Conservation (phyloP, 2,888 invertebrate genomes). For the Aporophyla lueneburgensis region DNA sequence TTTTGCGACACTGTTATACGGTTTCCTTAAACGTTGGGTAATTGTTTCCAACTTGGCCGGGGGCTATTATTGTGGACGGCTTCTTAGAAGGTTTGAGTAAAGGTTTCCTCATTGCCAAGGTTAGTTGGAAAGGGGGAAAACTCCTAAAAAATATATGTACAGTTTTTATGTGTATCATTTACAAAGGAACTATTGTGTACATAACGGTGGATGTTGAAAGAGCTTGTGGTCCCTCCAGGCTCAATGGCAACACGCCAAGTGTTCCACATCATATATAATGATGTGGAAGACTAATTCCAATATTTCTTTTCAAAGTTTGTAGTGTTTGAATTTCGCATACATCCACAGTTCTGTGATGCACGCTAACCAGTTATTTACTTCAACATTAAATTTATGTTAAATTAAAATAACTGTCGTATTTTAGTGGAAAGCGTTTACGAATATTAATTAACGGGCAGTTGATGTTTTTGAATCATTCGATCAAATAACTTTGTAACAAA, state of each 20-base stretch:
- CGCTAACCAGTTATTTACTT: background rate
- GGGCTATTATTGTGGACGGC: conserved; percentile 12
- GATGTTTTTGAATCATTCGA: background rate
- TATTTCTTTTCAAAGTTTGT: conserved; percentile 18
- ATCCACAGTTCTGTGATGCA: background rate
- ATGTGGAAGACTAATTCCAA: conserved; percentile 14
- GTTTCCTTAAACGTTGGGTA: conserved; percentile 19
- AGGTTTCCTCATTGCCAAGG: conserved; percentile 32
- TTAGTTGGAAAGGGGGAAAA: conserved; percentile 1
- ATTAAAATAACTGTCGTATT: conserved; percentile 1
- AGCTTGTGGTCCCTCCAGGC: conserved; percentile 1
- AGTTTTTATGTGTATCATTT: conserved; percentile 7
- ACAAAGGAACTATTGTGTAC: conserved; percentile 21
- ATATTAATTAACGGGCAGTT: conserved; percentile 14
- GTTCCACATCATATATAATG: conserved; percentile 22
- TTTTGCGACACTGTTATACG: background rate
- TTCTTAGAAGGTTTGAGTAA: conserved; percentile 17
- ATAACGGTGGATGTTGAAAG: conserved; percentile 17
- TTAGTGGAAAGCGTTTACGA: background rate
- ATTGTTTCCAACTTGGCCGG: conserved; percentile 23
- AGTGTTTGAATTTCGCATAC: conserved; percentile 20
- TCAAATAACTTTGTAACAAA: background rate
- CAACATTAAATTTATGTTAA: background rate
- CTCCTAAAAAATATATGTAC: background rate
- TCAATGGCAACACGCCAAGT: conserved; percentile 45